Evolutionary conservation across 1,140 invertebrate genomes (phyloP).

Genomic region (Drosophila melanica): DNA sequence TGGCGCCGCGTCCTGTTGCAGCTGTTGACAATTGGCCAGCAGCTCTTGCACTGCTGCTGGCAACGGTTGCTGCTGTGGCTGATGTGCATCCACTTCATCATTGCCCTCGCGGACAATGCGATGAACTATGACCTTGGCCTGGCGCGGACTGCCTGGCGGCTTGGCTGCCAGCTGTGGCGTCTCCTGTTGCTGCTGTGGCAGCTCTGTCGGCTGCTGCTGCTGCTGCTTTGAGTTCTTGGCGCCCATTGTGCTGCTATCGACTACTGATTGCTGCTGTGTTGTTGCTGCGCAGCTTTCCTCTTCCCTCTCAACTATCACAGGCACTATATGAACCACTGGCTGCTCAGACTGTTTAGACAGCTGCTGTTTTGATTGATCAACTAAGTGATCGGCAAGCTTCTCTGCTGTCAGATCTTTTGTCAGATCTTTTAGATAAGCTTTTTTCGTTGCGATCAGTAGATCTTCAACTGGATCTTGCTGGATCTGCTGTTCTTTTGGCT

Average conservation of each 20-base stretch:
- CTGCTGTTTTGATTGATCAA: not conserved
- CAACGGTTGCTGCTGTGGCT: constrained; percentile 10
- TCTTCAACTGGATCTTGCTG: not conserved
- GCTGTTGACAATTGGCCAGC: constrained; percentile 6
- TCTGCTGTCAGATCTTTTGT: not conserved
- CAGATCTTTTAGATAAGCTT: not conserved
- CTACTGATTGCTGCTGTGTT: constrained; percentile 7
- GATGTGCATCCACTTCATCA: constrained; percentile 1
- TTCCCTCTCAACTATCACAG: constrained; percentile 7
- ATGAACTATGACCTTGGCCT: constrained; percentile 79
- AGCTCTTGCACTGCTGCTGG: constrained; percentile 16
- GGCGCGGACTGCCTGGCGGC: constrained; percentile 57
- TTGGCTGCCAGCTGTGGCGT: constrained; percentile 26
- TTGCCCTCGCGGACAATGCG: constrained; percentile 55
- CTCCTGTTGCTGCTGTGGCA: constrained; percentile 7
- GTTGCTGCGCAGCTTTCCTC: not conserved
- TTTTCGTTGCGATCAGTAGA: not conserved
- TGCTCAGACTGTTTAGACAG: not conserved
- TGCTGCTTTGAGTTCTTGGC: constrained; percentile 66
- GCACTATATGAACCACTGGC: constrained; percentile 12
- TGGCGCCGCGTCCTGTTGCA: not conserved
- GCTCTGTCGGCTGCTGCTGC: constrained; percentile 37
- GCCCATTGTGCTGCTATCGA: constrained; percentile 45
- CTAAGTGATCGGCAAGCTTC: not conserved
- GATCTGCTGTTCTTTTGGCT: no score